Evolutionary conservation across 1,140 invertebrate species (phyloP), one percentile per base, ranked within the genome.

Genomic region (Drosophila ficusphila): DNA sequence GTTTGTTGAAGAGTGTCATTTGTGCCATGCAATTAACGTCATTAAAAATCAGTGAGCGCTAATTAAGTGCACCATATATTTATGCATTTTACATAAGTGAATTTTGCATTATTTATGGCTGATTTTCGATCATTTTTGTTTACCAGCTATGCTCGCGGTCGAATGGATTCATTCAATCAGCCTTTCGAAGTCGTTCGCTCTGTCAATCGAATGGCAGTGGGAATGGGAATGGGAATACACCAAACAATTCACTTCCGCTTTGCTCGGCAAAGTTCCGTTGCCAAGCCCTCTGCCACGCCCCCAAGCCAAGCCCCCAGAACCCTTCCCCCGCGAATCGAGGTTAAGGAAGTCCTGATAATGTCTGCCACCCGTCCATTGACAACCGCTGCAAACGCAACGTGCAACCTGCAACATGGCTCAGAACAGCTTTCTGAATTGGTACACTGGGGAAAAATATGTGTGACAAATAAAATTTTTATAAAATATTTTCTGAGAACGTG

Each of bases 31-130:
- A 83, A 82, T 82, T 82, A 86, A 86, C 73, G 76, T 73, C 62
- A 81, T 88, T 86, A 67, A 86, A 79, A 88, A 67, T 77, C 76
- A 46, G 38, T 58, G 76, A 51, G 60, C 60, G 73, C 58, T 86
- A 86, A 86, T 86, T 86, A 86, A 86, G 72, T 81, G 36, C 38
- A 46, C 34, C 75, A 52, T 58, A 60, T 36, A 68, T 49, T 58
- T 52, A 74, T 74, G 39, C 25, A 74, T 49, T 65, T 74, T 75
- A 49, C 60, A 75, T 73, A 69, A 73, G 29, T 65, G 49, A 51
- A 41, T 65, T 36, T 11, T 23, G 29, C 49, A 44, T 74, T 65
- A 56, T 74, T 73, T 41, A 73, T 73, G 33, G 39, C 36, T 41
- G 38, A 44, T 38, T 76, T 47, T 57, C 25, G 27, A 58, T 19